Evolutionary conservation across 2,888 invertebrate species (phyloP).

Genomic region (Lasioglossum leucozonium): DNA sequence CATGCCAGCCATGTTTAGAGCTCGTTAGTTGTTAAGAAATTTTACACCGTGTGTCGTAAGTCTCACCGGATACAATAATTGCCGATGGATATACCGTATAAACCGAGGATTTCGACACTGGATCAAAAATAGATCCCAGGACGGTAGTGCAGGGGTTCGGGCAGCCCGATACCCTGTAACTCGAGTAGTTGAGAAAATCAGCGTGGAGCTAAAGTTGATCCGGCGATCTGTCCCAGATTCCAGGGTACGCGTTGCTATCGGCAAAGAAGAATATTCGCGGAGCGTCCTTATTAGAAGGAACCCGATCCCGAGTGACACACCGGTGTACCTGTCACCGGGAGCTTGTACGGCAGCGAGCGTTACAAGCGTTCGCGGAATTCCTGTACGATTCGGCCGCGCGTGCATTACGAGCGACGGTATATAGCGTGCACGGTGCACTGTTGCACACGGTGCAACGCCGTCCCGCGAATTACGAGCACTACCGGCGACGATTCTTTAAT

Average conservation of each 20-base stretch:
- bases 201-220: background rate
- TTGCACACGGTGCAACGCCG: constrained; percentile 16
- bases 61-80: too few relatives aligned
- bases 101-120: background rate
- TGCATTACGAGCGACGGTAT: constrained; percentile 41
- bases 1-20: too few relatives aligned
- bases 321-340: constrained; percentile 50
- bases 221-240: background rate
- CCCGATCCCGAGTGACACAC: constrained; percentile 30
- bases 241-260: background rate
- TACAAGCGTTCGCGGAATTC: constrained; percentile 52
- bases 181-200: background rate
- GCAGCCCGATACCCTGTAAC: background rate
- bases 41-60: too few relatives aligned
- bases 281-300: constrained; percentile 9
- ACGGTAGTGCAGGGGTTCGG: background rate
- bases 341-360: constrained; percentile 49
- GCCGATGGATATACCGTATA: too few relatives aligned
- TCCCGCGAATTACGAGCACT: constrained; percentile 56
- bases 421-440: background rate
- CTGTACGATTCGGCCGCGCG: constrained; percentile 24
- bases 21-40: too few relatives aligned
- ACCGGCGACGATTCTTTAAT: constrained; percentile 57
- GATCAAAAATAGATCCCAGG: background rate
- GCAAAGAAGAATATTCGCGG: background rate